Base-by-base conservation (phyloP, 2,113 vertebrate genomes). In the Psammodynastes pulverulentus region DNA sequence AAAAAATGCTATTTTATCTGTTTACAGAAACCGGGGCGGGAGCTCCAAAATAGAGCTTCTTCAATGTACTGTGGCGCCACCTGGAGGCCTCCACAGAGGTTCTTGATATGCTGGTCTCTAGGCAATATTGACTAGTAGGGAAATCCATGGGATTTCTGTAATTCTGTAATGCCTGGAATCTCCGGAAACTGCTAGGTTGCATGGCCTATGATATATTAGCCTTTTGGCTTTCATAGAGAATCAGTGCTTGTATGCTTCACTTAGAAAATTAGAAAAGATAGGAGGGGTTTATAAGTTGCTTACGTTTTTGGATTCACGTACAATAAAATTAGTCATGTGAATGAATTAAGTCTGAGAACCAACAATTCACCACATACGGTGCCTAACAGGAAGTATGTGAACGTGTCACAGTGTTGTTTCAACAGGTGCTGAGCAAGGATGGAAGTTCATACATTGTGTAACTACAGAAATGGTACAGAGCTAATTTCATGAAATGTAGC, bases 401-500 rank as follows among this genome's bases (percentile, higher is more conserved):
- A 34, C 24, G 12, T 23, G 46, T 43, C n/a, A 12, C 21, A 79
- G 24, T 92, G n/a, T 43, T 62, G 79, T 48, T 67, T 90, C 48
- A 52, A 43, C n/a, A 67, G 45, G 15, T 45, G 26, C n/a, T 67
- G 79, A 90, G 34, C 56, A 52, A 87, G 84, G 51, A 67, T 51
- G 49, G 29, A 6, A 48, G 21, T 23, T 21, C 24, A 39, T 84
- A 13, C 24, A 67, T 26, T 88, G 9, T 86, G 29, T 26, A 72
- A 45, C n/a, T 88, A 56, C 48, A 51, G 21, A 91, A 51, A 62
- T 51, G 67, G 19, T 53, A 56, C 45, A 89, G 90, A 85, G 12
- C 87, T 72, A 84, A 91, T 86, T 89, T 79, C 24, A n/a, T 48
- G 46, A 91, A 86, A 34, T 34, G 51, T 54, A 90, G 91, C 51